These are phyloP conservation scores for Punctoribates punctum DNA, from an alignment of 2,888 invertebrate genomes.

Conservation along the genomic window DNA sequence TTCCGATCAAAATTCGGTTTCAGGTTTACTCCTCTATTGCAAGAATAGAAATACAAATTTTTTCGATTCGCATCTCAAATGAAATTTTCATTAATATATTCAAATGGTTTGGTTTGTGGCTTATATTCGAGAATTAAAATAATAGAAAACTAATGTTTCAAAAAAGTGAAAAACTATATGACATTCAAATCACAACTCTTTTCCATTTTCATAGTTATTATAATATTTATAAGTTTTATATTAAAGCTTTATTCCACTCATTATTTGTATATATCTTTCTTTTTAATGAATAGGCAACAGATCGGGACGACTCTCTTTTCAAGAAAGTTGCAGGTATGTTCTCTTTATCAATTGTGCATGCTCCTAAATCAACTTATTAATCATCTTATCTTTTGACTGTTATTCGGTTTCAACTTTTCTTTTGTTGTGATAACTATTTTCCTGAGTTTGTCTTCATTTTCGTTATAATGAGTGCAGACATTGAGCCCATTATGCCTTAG, in stretches of 20 bases:
- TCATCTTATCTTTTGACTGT: no score
- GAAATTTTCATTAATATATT: background rate
- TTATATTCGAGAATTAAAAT: slow-evolving; percentile 4
- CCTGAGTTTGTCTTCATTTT: background rate
- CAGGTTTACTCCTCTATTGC: background rate
- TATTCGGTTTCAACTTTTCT: background rate
- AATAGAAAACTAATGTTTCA: slow-evolving; percentile 2
- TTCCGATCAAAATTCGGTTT: background rate
- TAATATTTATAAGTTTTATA: background rate
- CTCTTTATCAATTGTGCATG: background rate
- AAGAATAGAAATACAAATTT: no score
- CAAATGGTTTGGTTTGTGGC: background rate
- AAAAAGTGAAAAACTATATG: background rate
- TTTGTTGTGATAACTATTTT: background rate
- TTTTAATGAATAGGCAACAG: slow-evolving; percentile 47
- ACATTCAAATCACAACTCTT: background rate
- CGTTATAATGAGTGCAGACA: background rate
- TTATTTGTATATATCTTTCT: slow-evolving; percentile 38
- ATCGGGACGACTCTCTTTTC: slow-evolving; percentile 58
- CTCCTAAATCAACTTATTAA: background rate
- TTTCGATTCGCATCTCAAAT: no score
- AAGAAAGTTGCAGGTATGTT: slow-evolving; percentile 70
- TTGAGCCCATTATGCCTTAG: background rate
- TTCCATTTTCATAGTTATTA: background rate
- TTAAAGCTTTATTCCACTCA: background rate